Evolutionary conservation across 2,113 vertebrate genomes (phyloP).

Genomic region (Zootoca vivipara): DNA sequence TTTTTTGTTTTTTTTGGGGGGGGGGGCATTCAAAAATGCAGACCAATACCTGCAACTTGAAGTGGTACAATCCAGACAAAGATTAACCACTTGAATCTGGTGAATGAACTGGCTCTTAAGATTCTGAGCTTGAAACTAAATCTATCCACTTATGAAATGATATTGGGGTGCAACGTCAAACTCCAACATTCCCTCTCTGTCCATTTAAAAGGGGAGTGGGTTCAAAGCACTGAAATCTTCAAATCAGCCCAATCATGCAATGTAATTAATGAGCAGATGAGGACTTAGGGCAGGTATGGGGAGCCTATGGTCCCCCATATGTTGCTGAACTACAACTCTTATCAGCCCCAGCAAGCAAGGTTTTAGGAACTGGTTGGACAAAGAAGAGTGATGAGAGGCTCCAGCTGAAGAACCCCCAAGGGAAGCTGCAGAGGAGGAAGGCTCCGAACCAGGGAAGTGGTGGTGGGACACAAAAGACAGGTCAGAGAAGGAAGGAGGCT

Average conservation of each 20-base stretch:
- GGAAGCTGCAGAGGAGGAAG: too few species aligned
- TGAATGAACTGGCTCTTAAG: background rate
- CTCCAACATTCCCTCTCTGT: background rate
- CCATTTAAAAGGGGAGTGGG: background rate
- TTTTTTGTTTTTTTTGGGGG: background rate
- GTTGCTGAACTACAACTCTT: too few species aligned
- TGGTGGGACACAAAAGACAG: too few species aligned
- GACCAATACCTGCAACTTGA: background rate
- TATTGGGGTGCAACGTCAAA: background rate
- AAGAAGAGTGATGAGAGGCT: too few species aligned
- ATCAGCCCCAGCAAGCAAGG: too few species aligned
- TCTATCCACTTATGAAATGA: background rate
- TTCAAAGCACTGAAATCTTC: background rate
- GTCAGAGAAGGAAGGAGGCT: too few species aligned
- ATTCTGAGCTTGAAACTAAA: background rate
- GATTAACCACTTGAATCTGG: background rate
- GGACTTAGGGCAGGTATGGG: background rate
- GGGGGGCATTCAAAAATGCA: background rate
- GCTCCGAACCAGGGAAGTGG: too few species aligned
- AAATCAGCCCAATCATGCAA: background rate
- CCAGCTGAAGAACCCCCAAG: too few species aligned
- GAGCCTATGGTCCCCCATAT: too few species aligned
- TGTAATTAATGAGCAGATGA: background rate
- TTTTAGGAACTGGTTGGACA: too few species aligned
- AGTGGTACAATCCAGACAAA: background rate